These are phyloP conservation scores for Oreortyx pictus DNA, from an alignment of 2,797 vertebrate genomes.

Conservation along the genomic window DNA sequence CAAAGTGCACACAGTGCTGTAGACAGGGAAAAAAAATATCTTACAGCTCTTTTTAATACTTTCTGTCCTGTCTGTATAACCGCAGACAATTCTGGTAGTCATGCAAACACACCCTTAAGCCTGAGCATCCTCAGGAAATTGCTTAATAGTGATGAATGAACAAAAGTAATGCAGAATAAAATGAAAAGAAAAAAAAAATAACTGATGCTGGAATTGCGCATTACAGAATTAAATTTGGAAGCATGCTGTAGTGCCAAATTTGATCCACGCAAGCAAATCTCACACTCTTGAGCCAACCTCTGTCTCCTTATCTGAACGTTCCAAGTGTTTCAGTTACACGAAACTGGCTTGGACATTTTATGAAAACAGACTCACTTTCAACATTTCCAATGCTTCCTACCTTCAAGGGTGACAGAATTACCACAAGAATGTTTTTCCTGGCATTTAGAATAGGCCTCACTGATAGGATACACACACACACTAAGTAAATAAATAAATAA, in stretches of 20 bases:
- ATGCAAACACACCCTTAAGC: background rate
- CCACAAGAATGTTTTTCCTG: constrained; percentile 37
- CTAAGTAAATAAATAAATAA: no score
- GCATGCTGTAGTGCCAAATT: background rate
- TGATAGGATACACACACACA: background rate
- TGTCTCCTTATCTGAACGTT: constrained; percentile 32
- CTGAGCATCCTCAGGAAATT: background rate
- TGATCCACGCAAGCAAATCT: background rate
- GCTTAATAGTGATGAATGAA: constrained; percentile 5
- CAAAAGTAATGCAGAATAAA: constrained; percentile 1
- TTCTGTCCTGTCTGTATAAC: background rate
- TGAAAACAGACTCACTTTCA: background rate
- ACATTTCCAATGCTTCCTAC: constrained; percentile 18
- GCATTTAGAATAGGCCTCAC: background rate
- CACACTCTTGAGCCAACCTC: background rate
- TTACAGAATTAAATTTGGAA: constrained; percentile 16
- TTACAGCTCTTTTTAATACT: background rate
- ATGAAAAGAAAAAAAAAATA: background rate
- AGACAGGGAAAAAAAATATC: background rate
- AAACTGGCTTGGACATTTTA: background rate
- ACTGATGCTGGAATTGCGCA: background rate
- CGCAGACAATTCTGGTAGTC: background rate
- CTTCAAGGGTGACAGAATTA: constrained; percentile 9
- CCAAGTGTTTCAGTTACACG: background rate
- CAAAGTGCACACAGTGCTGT: background rate